Base-by-base conservation (phyloP, 2,888 invertebrate species). In the Brachypalpus laphriformis region DNA sequence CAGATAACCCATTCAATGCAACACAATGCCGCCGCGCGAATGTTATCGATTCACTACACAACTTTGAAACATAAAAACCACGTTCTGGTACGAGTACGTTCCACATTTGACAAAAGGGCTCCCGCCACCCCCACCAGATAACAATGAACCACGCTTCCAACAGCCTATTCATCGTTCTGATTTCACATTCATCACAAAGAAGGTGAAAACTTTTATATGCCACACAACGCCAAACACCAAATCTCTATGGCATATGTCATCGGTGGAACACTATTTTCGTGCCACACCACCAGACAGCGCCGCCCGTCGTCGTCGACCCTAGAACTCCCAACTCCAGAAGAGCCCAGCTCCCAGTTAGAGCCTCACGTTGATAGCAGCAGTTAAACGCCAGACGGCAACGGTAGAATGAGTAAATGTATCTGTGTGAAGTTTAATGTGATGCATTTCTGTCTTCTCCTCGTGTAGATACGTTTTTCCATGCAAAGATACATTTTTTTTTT, bases 31-130 rank as follows among this genome's bases (percentile, higher is more conserved):
- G 22, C 51, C 59, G 28, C 57, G 34, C 63, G 37, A 65, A 63
- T 71, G 65, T 71, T 77, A 82, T 77, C 77, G 82, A 71, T 66
- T 71, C 71, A 65, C 59, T 51, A 59, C 37, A 37, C 42, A 77
- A 59, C 71, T 70, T 40, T 37, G 25, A 40, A 65, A 72, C 20
- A 57, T 25, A 49, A 51, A 77, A 47, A 40, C 34, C 37, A 70
- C 74, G 83, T 83, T 83, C 65, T 70, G 83, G 42, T 83, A 65
- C 80, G 74, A 80, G 42, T 83, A 65, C 80, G 74, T 42, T 75
- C 70, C 74, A 70, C 80, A 70, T 70, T 40, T 74, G 49, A 80
- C 80, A 83, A 83, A 74, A 61, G 63, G 51, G 11, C 31, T 66
- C 37, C 14, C 20, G 31, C 31, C 34, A 40, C 20, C 25, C 40